Evolutionary conservation across 1,140 invertebrate species (phyloP).

Genomic region (Holotrichia oblita): DNA sequence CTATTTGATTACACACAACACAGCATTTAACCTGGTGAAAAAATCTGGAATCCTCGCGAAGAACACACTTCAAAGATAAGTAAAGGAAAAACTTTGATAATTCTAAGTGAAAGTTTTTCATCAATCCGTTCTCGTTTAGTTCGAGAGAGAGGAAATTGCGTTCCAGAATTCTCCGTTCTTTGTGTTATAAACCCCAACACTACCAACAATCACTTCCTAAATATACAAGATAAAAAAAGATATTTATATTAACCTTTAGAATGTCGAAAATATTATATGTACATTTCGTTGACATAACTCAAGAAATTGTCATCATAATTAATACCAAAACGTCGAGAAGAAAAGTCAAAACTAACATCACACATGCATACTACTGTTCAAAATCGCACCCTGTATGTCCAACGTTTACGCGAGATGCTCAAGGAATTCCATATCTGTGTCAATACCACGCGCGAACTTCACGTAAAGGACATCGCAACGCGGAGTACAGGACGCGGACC

Average conservation of each 20-base stretch:
- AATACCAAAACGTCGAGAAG: background rate
- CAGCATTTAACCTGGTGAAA: too few relatives aligned
- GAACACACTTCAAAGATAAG: background rate
- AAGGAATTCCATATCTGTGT: background rate
- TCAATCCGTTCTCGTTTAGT: background rate
- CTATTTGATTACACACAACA: too few relatives aligned
- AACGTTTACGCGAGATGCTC: background rate
- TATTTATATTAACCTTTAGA: too few relatives aligned
- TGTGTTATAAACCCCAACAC: too few relatives aligned
- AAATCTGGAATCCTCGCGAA: too few relatives aligned
- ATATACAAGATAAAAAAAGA: too few relatives aligned
- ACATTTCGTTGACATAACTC: too few relatives aligned
- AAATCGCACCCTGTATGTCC: background rate
- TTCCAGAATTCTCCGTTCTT: too few relatives aligned
- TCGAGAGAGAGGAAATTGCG: background rate
- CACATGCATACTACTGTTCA: background rate
- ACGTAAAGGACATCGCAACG: background rate
- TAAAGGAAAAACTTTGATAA: background rate
- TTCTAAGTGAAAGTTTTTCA: background rate
- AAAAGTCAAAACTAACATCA: background rate
- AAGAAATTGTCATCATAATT: too few relatives aligned
- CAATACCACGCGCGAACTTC: slow-evolving; percentile 6
- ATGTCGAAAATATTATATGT: too few relatives aligned
- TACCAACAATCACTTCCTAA: too few relatives aligned
- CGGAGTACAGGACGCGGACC: background rate